These are phyloP conservation scores for Heliothis virescens DNA, from an alignment of 1,140 invertebrate species.

Conservation along the genomic window DNA sequence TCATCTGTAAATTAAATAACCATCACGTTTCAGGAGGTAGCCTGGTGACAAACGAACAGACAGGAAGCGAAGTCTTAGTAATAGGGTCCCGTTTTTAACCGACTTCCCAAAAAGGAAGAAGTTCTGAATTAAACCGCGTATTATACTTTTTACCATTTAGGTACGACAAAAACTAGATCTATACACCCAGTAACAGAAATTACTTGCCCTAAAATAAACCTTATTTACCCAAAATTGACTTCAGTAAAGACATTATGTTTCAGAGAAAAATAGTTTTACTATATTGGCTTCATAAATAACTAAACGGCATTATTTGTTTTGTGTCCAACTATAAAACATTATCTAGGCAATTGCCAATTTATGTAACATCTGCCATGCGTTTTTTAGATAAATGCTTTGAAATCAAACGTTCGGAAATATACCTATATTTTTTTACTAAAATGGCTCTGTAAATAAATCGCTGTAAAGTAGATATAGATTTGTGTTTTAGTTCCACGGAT, in stretches of 20 bases:
- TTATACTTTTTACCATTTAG: too few species aligned
- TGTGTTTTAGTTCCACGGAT: neutral
- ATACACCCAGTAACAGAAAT: too few species aligned
- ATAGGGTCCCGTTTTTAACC: too few species aligned
- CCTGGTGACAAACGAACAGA: too few species aligned
- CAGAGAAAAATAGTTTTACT: neutral
- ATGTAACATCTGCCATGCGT: slow-evolving; percentile 14
- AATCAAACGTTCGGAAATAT: slow-evolving; percentile 4
- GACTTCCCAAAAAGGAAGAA: too few species aligned
- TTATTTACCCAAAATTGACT: neutral
- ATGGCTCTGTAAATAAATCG: neutral
- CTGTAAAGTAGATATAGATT: neutral
- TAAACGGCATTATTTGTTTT: neutral
- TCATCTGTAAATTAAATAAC: too few species aligned
- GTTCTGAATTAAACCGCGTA: too few species aligned
- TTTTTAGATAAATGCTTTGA: slow-evolving; percentile 14
- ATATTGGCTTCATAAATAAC: neutral
- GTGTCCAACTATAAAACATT: neutral
- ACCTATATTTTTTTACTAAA: slow-evolving; percentile 10
- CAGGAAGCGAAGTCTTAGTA: too few species aligned
- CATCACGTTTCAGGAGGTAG: too few species aligned
- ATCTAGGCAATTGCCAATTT: slow-evolving; percentile 4
- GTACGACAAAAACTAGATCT: too few species aligned
- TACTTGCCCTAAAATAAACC: neutral
- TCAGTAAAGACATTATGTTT: too few species aligned